These are phyloP conservation scores for Andrena camellia DNA, from an alignment of 2,888 invertebrate species.

Conservation along the genomic window DNA sequence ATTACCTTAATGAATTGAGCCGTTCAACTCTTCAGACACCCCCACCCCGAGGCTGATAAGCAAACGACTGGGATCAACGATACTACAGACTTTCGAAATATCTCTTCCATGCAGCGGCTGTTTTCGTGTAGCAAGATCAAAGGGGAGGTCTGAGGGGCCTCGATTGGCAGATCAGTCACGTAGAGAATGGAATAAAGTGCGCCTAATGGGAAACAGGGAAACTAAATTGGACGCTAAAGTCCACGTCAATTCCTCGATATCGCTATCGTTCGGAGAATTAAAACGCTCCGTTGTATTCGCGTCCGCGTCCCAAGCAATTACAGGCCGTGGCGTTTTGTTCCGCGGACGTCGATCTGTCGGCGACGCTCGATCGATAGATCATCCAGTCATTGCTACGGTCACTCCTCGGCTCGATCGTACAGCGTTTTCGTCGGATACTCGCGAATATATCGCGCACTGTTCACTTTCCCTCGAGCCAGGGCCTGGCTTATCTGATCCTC, in stretches of 20 bases:
- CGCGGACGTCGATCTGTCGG: slow-evolving; percentile 12
- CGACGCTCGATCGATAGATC: slow-evolving; percentile 38
- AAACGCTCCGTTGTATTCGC: neutral
- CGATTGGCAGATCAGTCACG: too few relatives aligned
- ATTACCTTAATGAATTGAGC: slow-evolving; percentile 15
- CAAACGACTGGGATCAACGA: neutral
- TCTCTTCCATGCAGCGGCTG: neutral
- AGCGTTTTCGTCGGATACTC: slow-evolving; percentile 59
- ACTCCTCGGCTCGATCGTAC: neutral
- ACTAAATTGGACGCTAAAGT: neutral
- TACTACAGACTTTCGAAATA: neutral
- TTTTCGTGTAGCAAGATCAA: too few relatives aligned
- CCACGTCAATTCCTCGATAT: neutral
- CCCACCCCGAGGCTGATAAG: neutral
- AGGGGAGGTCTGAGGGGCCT: too few relatives aligned
- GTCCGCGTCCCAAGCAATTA: slow-evolving; percentile 13
- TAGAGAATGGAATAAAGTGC: too few relatives aligned
- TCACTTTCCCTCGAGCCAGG: slow-evolving; percentile 56
- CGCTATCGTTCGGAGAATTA: neutral
- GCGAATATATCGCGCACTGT: slow-evolving; percentile 41
- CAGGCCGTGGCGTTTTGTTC: neutral
- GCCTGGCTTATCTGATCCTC: slow-evolving; percentile 62
- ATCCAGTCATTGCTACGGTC: neutral
- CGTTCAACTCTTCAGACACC: neutral
- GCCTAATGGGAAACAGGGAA: neutral